Percentiles rank a stretch among this genome's conserved stretches.
Evolutionary conservation across 1,140 invertebrate species (phyloP).

Genomic region (Cherax destructor): DNA sequence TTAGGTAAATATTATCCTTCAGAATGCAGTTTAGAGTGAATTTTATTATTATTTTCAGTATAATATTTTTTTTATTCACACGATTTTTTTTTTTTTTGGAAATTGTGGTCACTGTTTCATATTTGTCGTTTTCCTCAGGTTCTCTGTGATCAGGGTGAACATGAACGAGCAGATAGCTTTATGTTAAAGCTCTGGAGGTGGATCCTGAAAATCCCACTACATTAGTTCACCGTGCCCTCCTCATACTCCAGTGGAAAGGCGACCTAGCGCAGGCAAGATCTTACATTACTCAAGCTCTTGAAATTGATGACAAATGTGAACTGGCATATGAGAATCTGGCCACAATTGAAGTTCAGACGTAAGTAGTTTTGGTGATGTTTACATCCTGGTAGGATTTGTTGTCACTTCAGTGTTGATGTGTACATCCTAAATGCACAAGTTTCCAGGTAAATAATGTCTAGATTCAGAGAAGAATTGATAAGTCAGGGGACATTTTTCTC

Average conservation of each 20-base stretch:
- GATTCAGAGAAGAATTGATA: too few species aligned
- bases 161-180: constrained; percentile 86
- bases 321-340: constrained; percentile 96
- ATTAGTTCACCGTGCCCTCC: constrained; percentile 88
- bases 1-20: too few species aligned
- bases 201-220: constrained; percentile 91
- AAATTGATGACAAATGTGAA: constrained; percentile 93
- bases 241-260: constrained; percentile 87
- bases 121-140: constrained; percentile 75
- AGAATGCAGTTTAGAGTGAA: too few species aligned
- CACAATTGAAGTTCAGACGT: constrained; percentile 81
- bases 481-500: too few species aligned
- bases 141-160: constrained; percentile 88
- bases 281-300: constrained; percentile 88
- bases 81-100: too few species aligned
- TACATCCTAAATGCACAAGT: too few species aligned
- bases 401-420: too few species aligned
- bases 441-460: too few species aligned
- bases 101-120: too few species aligned
- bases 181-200: constrained; percentile 86
- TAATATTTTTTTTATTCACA: too few species aligned
- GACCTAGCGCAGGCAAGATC: constrained; percentile 87
- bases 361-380: constrained; percentile 21
- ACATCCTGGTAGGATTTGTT: too few species aligned
- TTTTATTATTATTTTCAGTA: not conserved